phyloP scores from a whole-genome alignment of 2,888 invertebrate species.

The Nebria salina region DNA sequence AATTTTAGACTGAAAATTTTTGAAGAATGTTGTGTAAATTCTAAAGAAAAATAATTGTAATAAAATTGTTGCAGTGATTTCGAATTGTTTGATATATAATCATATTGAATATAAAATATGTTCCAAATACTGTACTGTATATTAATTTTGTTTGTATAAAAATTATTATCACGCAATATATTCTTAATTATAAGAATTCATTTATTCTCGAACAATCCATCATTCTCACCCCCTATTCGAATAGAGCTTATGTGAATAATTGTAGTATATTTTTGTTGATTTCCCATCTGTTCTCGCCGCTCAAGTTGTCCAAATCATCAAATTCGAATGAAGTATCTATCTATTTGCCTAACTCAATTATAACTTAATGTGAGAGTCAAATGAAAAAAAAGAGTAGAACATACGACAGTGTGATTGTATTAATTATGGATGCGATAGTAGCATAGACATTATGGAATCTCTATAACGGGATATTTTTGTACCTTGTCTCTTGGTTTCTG shows the following conservation, averaged over 20 bases:
- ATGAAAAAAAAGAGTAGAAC: background rate
- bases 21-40: too few species aligned
- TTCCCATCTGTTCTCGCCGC: background rate
- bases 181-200: background rate
- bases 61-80: too few species aligned
- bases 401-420: background rate
- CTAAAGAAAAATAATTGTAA: too few species aligned
- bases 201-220: background rate
- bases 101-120: too few species aligned
- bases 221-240: background rate
- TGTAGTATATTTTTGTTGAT: background rate
- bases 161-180: too few species aligned
- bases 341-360: background rate
- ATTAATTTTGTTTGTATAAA: too few species aligned
- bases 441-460: background rate
- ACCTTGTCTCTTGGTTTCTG: background rate
- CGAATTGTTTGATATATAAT: too few species aligned
- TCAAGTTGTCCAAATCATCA: background rate
- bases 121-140: too few species aligned
- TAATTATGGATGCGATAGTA: background rate
- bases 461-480: conserved; percentile 1
- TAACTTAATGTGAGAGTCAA: background rate
- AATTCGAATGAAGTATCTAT: background rate
- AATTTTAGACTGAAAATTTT: too few species aligned
- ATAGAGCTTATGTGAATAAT: background rate